Base-by-base conservation (phyloP, 2,113 vertebrate species). In the Dendropsophus ebraccatus region DNA sequence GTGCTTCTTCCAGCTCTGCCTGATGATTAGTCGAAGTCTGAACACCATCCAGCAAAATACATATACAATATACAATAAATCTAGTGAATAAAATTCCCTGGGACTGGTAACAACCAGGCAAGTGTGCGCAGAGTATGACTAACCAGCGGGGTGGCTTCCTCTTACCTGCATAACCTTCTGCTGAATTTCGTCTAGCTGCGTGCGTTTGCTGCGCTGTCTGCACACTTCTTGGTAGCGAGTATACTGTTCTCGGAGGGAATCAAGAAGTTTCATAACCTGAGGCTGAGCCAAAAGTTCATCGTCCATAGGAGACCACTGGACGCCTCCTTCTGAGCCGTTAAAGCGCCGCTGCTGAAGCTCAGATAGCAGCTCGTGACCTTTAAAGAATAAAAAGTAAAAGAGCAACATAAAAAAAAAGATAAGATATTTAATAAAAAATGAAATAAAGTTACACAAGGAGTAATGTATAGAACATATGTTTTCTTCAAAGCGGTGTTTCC, bases 91-190 rank as follows among this genome's bases (percentile, higher is more conserved):
- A 54, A 54, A 54, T 19, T 19, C 0, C 12, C 52, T 54, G 6
- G 19, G 52, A 54, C 52, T 21, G 19, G 41, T 41, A 41, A 41
- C 41, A 41, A 41, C 41, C 8, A 41, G 8, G 3, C 41, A 41
- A 5, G 8, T 41, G 41, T 41, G 3, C 12, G 12, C 5, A 49
- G 12, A 49, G 47, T 49, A 49, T 41, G 12, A 8, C 47, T 13
- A 49, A 41, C 4, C 41, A 41, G 41, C 41, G 8, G 41, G 19
- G 19, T 21, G 2, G 16, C 17, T 21, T 14, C 25, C 8, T 56
- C 50, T 90, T 93, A 99, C 98, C 97, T 99, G 97, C 96, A 98
- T 99, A 90, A 99, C 97, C 90, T 98, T 99, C 94, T 97, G 94
- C 25, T 99, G 97, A 88, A 99, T 97, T 90, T 99, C 98, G 81